Base-by-base conservation (phyloP, 2,888 invertebrate species). In the Plagiodera versicolora region DNA sequence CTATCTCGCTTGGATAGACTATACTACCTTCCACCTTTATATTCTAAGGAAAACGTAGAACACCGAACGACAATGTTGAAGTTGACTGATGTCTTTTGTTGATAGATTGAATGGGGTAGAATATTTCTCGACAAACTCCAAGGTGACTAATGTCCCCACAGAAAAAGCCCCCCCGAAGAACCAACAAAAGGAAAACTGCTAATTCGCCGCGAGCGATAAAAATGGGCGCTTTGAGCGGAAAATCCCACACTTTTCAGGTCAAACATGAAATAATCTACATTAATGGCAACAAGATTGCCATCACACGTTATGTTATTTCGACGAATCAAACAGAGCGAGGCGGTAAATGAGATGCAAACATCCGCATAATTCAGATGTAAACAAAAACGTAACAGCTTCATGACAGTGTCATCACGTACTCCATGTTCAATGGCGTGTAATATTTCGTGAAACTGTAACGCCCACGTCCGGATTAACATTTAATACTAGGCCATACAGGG, bases 361-460 rank as follows among this genome's bases (percentile, higher is more conserved):
- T 30, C 18, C 19, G 52, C 44, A 53, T 53, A 35, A 53, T 53
- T 53, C 18, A 45, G 17, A 53, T 8, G 53, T 45, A 53, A 39
- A 53, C 45, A 44, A 53, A 45, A 24, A 24, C 24, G 24, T 24
- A 5, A 6, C 24, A 24, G 3, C 24, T 5, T 5, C 24, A 24
- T 5, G 24, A 24, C 3, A 6, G 24, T 24, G 3, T 6, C 24
- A 24, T 24, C 24, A 6, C 24, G 24, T 5, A 5, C 6, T 24
- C 4, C 24, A 24, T 6, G 24, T 24, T 24, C 6, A 5, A 24
- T 24, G 6, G 3, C 6, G 24, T 24, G 6, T 5, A 24, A 24
- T 24, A 24, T 24, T 5, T 24, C 6, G 24, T 24, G 6, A 24
- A 24, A 24, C 4, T 24, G 3, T 24, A 24, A 3, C 24, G 24